These are phyloP conservation scores for Magallana nippona DNA, from an alignment of 2,888 invertebrate species.

Conservation along the genomic window DNA sequence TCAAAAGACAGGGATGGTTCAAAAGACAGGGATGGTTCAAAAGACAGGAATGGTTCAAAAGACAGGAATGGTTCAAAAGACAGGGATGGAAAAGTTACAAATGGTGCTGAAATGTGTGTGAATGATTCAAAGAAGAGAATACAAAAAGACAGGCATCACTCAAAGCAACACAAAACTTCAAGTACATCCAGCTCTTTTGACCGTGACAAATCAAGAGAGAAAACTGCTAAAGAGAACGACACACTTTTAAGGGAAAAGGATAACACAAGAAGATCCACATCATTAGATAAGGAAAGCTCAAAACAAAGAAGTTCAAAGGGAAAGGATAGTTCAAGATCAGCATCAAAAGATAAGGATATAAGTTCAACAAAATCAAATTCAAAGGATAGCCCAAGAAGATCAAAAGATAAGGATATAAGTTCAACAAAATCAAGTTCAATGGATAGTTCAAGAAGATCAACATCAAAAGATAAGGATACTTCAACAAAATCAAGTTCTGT, in stretches of 20 bases:
- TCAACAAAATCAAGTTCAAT: too few species aligned
- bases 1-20: too few species aligned
- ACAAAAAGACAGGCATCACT: not conserved
- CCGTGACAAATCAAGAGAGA: not conserved
- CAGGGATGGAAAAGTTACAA: not conserved
- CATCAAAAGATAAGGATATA: too few species aligned
- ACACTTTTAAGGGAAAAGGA: not conserved
- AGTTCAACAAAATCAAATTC: too few species aligned
- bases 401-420: too few species aligned
- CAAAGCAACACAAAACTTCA: not conserved
- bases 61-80: not conserved
- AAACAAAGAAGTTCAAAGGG: not conserved
- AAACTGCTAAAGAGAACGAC: not conserved
- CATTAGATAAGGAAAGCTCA: not conserved
- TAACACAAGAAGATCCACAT: not conserved
- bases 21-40: too few species aligned
- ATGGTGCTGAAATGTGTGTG: not conserved
- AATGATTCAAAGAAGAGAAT: too few species aligned
- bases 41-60: too few species aligned
- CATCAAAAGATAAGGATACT: too few species aligned
- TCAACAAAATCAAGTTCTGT: too few species aligned
- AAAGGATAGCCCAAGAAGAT: too few species aligned
- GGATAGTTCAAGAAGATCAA: too few species aligned
- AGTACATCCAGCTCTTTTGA: not conserved
- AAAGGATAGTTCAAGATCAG: not conserved